Evolutionary conservation across 2,113 vertebrate genomes (phyloP).

Genomic region (Siniperca chuatsi): DNA sequence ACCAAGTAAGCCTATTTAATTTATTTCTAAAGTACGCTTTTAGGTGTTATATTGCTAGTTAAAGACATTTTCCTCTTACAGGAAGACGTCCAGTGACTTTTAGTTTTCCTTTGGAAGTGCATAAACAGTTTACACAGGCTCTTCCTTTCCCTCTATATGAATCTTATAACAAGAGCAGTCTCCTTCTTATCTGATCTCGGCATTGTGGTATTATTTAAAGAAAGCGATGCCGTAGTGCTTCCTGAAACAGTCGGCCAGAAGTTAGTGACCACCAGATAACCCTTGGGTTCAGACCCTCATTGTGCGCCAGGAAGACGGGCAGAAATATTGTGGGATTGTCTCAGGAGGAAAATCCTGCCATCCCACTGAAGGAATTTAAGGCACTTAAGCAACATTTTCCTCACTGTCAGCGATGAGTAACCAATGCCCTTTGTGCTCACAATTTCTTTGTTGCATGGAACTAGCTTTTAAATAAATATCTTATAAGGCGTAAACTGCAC

Average conservation of each 20-base stretch:
- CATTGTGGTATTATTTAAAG: constrained; percentile 84
- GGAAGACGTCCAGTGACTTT: constrained; percentile 21
- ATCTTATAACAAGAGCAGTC: constrained; percentile 74
- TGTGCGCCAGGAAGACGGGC: constrained; percentile 60
- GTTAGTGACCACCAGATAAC: constrained; percentile 78
- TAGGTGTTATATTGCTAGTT: background rate
- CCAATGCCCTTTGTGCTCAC: background rate
- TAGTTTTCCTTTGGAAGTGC: constrained; percentile 40
- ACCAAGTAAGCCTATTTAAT: background rate
- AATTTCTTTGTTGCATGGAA: background rate
- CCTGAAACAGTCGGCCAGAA: constrained; percentile 72
- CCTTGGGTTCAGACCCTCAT: constrained; percentile 59
- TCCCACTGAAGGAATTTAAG: constrained; percentile 36
- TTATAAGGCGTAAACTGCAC: background rate
- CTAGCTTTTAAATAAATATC: too few species aligned
- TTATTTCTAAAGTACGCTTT: background rate
- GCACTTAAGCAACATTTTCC: constrained; percentile 11
- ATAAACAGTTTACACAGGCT: constrained; percentile 75
- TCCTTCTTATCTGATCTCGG: constrained; percentile 78
- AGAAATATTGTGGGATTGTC: constrained; percentile 37
- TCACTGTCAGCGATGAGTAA: background rate
- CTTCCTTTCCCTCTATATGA: constrained; percentile 72
- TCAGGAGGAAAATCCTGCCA: constrained; percentile 48
- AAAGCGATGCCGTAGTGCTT: constrained; percentile 71
- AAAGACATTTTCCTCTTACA: background rate